Evolutionary conservation across 92 coral and sea anemone species (phyloP).

Genomic region (Muricea muricata): DNA sequence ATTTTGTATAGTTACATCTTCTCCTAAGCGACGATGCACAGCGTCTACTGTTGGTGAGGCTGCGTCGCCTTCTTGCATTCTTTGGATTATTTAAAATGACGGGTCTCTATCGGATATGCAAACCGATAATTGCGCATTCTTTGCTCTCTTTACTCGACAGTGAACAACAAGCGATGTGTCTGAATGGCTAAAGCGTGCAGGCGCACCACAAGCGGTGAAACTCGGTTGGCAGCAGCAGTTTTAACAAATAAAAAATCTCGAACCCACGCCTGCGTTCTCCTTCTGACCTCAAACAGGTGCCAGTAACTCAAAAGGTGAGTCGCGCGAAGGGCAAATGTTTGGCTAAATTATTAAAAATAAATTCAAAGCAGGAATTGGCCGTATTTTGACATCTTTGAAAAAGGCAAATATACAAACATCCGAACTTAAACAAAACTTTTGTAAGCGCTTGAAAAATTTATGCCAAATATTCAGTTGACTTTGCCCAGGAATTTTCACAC

Average conservation of each 20-base stretch:
- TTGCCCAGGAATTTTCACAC: background rate
- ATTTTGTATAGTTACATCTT: background rate
- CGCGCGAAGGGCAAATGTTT: background rate
- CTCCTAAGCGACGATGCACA: background rate
- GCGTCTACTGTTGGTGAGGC: background rate
- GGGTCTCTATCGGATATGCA: conserved; percentile 21
- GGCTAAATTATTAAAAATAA: conserved; percentile 8
- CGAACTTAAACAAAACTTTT: background rate
- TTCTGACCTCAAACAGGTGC: conserved; percentile 16
- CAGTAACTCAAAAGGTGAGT: conserved; percentile 6
- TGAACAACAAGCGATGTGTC: background rate
- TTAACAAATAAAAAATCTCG: background rate
- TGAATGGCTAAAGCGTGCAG: background rate
- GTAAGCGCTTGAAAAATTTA: background rate
- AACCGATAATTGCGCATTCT: conserved; percentile 30
- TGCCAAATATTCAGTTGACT: background rate
- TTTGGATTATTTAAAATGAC: conserved; percentile 36
- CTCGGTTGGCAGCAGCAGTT: background rate
- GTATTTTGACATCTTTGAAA: background rate
- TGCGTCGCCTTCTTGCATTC: conserved; percentile 29
- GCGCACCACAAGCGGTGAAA: background rate
- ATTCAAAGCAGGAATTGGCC: background rate
- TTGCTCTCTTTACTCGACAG: conserved; percentile 1
- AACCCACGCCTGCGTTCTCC: background rate
- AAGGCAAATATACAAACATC: conserved; percentile 9